phyloP scores from a whole-genome alignment of 2,888 invertebrate species.

The Hypomecis atomaria region DNA sequence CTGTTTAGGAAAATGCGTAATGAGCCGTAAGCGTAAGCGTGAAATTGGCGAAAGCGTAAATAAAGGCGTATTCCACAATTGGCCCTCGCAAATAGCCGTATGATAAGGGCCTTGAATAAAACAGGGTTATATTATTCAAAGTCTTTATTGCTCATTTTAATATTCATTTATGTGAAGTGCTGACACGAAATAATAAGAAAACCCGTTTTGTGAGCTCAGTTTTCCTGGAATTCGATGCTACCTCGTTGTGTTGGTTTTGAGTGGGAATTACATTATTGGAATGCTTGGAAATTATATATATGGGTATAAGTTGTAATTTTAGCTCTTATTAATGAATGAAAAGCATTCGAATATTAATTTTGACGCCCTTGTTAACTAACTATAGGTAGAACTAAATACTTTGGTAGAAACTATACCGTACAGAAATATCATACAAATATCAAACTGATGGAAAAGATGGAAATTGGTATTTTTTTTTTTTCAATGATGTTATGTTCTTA shows the following conservation, averaged over 20 bases:
- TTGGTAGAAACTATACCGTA: no score
- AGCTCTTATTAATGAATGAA: no score
- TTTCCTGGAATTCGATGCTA: not conserved
- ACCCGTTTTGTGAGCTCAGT: not conserved
- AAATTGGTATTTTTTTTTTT: no score
- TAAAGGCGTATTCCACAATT: constrained; percentile 19
- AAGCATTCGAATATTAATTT: no score
- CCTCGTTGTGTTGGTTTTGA: not conserved
- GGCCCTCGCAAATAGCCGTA: constrained; percentile 19
- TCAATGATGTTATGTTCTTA: no score
- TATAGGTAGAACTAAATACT: no score
- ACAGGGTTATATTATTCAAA: constrained; percentile 8
- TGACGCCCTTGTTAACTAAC: no score
- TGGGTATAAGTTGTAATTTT: not conserved
- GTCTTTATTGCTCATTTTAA: constrained; percentile 9
- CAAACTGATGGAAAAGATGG: no score
- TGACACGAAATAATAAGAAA: constrained; percentile 8
- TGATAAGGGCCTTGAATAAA: constrained; percentile 22
- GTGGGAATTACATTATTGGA: not conserved
- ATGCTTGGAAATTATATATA: not conserved
- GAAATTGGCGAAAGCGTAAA: constrained; percentile 24
- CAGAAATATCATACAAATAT: no score
- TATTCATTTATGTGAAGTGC: constrained; percentile 11
- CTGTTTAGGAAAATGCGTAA: constrained; percentile 23
- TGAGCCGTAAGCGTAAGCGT: constrained; percentile 20